Evolutionary conservation across 2,888 invertebrate species (phyloP), one percentile per base, ranked within the genome.

Genomic region (Pseudeuparius sepicola): DNA sequence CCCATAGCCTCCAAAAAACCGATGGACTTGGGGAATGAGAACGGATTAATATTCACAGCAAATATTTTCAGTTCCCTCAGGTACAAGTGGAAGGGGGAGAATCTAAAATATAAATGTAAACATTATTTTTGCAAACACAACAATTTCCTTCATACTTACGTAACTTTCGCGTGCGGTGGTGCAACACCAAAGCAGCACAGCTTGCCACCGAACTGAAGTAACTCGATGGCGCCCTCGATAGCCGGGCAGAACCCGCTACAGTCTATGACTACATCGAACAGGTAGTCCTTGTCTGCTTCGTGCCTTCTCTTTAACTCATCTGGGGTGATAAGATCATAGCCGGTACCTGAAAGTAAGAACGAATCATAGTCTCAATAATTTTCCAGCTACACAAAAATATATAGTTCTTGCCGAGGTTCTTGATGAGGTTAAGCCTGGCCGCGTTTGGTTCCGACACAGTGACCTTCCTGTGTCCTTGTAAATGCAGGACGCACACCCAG

Each of bases 181-280:
- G 78, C 74, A 36, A 80, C 77, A 2, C 81, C 82, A 47, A 82
- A 82, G 15, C 79, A 59, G 4, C 78, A 71, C 26, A 80, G 68
- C 45, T 73, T 76, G 1, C 78, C 81, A 1, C 78, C 78, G 2
- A 57, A 59, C 5, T 59, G 60, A 37, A 81, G 39, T 18, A 75
- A 61, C 17, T 67, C 61, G 32, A 80, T 57, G 2, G 66, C 73
- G 2, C 70, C 63, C 52, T 80, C 77, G 59, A 80, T 73, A 0
- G 78, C 81, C 37, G 74, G 73, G 1, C 73, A 75, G 6, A 69
- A 75, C 53, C 81, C 81, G 52, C 79, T 80, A 50, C 81, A 81
- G 44, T 82, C 81, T n/a, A 82, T 66, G 6, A 75, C 71, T 24
- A 80, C 60, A 47, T 81, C 77, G 45, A 72, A 78, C 0, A 62